phyloP scores from a whole-genome alignment of 2,797 vertebrate species.

The Paramormyrops hopkinsi region DNA sequence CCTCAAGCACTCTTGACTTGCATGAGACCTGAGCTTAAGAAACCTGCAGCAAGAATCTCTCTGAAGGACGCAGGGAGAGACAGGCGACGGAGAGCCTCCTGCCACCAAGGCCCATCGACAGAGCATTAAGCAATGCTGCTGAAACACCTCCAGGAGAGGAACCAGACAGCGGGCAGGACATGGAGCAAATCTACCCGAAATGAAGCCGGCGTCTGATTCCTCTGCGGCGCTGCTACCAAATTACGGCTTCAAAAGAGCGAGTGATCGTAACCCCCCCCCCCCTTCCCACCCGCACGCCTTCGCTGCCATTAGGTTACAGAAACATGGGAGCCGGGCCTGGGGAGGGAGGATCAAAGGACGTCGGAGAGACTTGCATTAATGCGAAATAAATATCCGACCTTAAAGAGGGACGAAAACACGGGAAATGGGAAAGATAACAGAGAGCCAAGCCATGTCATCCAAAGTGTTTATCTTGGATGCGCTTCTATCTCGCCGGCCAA shows the following conservation, averaged over 20 bases:
- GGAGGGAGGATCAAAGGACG: constrained; percentile 78
- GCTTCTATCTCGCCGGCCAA: constrained; percentile 95
- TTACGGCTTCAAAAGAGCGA: constrained; percentile 51
- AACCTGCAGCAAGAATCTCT: neutral
- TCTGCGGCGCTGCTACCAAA: neutral
- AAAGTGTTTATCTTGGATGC: constrained; percentile 99
- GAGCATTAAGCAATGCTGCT: neutral
- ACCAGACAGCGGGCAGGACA: neutral
- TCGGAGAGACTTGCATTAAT: constrained; percentile 81
- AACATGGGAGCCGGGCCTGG: constrained; percentile 71
- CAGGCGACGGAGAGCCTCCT: neutral
- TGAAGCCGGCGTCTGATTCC: neutral
- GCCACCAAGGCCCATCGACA: neutral
- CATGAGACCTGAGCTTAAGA: neutral
- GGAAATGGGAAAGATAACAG: constrained; percentile 59
- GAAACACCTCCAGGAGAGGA: neutral
- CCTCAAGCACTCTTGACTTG: neutral
- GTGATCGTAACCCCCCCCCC: constrained; percentile 54
- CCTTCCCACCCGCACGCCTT: constrained; percentile 28
- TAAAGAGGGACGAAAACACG: constrained; percentile 54
- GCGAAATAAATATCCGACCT: constrained; percentile 85
- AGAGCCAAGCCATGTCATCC: constrained; percentile 71
- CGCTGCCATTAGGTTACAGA: constrained; percentile 56
- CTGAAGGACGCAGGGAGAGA: neutral
- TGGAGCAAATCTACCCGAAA: neutral